Conservation (phyloP, 1,140 invertebrate species). For the Nautilus pompilius region DNA sequence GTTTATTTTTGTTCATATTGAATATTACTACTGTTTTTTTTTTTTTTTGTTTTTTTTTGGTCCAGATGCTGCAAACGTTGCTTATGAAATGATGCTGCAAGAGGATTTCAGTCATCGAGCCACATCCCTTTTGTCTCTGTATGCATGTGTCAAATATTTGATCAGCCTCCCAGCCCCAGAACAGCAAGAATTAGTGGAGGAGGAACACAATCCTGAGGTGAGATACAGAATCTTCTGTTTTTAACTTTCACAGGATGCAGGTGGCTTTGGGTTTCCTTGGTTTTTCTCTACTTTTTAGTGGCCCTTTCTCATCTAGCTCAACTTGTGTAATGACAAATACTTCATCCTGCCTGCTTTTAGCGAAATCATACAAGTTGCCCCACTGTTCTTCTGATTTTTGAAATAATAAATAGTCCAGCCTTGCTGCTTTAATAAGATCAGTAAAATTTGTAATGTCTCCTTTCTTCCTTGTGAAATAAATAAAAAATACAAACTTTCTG, state of each 20-base stretch:
- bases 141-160: conserved; percentile 23
- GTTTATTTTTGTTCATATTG: too few species aligned
- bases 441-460: too few species aligned
- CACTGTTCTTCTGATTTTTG: too few species aligned
- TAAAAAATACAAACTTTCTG: too few species aligned
- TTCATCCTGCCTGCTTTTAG: too few species aligned
- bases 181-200: conserved; percentile 13
- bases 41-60: neutral
- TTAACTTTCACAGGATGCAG: neutral
- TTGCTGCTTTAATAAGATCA: too few species aligned
- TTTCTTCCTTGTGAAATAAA: too few species aligned
- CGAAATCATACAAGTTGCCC: too few species aligned
- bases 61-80: conserved; percentile 71
- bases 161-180: conserved; percentile 14
- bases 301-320: neutral
- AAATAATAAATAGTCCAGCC: too few species aligned
- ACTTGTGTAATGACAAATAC: neutral
- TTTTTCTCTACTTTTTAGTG: neutral
- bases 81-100: conserved; percentile 79
- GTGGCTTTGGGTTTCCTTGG: neutral
- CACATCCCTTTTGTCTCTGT: conserved; percentile 61
- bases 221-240: neutral
- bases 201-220: neutral
- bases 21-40: too few species aligned
- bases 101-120: conserved; percentile 79